Evolutionary conservation across 2,113 vertebrate genomes (phyloP), one percentile per base, ranked within the genome.

Genomic region (Fulica atra): DNA sequence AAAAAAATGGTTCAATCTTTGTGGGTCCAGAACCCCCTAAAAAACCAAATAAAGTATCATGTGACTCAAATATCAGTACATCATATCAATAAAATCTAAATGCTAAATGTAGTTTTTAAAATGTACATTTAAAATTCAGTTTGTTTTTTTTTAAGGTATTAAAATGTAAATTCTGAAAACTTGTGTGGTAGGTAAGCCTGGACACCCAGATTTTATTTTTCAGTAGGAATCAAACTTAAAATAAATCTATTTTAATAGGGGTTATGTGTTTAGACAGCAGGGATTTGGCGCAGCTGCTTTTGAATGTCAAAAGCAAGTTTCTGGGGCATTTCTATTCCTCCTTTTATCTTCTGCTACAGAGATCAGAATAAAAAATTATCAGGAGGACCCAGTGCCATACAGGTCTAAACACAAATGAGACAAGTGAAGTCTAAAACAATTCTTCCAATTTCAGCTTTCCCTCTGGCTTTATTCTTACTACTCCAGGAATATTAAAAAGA

Each of bases 401-500:
- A 86, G 61, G 48, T 87, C 81, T 88, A 78, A 88, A 86, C 26
- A 33, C 24, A 93, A 90, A 88, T 71, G 35, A 93, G 12, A 66
- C 16, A 89, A 88, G 59, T 65, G n/a, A 93, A 77, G 18, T 81
- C 42, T 83, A 71, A 93, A 95, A 65, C 54, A 89, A 68, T 90
- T 81, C 68, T 90, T 93, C 56, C 51, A 68, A 83, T 93, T 94
- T 86, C 85, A 90, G 33, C 51, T 92, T 93, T 94, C 76, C 86
- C 56, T 88, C 76, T 95, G 85, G 81, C 89, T 96, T 95, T 89
- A 78, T 90, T 94, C 50, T 93, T 88, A 74, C 60, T 83, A 40
- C 46, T 94, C 48, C 16, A 92, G 60, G 56, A 95, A 93, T 93
- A 95, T 92, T 94, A 86, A 92, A 96, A 93, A 86, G 56, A 82